Evolutionary conservation across 2,113 vertebrate species (phyloP).

Genomic region (Struthio camelus): DNA sequence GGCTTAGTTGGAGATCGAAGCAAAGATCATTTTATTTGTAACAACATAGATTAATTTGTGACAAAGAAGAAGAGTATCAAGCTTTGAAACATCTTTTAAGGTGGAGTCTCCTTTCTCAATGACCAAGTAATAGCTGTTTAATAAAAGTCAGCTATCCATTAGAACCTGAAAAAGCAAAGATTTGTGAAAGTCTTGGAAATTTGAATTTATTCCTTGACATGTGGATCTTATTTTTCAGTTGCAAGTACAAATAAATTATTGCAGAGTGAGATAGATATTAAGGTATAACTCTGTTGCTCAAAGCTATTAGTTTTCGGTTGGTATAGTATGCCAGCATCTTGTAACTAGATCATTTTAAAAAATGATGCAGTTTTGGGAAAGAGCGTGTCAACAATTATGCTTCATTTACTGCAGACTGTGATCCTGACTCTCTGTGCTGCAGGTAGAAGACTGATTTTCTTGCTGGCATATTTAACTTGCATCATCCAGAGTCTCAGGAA

Average conservation of each 20-base stretch:
- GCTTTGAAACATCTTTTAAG: neutral
- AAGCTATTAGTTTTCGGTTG: constrained; percentile 1
- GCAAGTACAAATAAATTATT: neutral
- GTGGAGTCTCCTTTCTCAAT: neutral
- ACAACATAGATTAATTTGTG: neutral
- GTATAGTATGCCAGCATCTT: neutral
- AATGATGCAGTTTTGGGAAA: neutral
- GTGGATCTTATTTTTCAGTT: neutral
- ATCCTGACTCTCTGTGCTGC: neutral
- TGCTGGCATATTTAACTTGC: neutral
- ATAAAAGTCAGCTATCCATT: neutral
- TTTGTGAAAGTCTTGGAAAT: neutral
- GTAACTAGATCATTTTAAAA: neutral
- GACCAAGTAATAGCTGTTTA: neutral
- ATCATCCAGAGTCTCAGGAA: neutral
- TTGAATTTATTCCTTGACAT: neutral
- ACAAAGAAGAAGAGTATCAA: neutral
- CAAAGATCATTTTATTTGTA: neutral
- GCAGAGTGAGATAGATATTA: neutral
- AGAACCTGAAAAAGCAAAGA: neutral
- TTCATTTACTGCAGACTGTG: neutral
- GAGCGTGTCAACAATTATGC: neutral
- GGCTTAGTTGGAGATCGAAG: neutral
- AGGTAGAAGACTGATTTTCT: neutral
- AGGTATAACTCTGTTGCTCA: neutral